Evolutionary conservation across 2,797 vertebrate genomes (phyloP).

Genomic region (Pempheris klunzingeri): DNA sequence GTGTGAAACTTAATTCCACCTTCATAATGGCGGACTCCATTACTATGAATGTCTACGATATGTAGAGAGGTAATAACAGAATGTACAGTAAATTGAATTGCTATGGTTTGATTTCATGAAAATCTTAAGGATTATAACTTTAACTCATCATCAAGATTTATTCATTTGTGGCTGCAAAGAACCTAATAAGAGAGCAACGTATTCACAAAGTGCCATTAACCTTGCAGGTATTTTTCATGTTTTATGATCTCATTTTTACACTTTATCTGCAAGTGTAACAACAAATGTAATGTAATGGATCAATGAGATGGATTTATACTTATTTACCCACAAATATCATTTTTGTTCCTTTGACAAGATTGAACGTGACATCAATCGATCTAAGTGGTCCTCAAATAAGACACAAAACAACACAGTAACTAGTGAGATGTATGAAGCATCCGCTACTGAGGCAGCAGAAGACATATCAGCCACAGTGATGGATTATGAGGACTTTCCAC

Average conservation of each 20-base stretch:
- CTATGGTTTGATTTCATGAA: background rate
- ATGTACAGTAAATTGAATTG: background rate
- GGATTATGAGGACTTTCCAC: conserved; percentile 85
- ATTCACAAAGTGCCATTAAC: conserved; percentile 15
- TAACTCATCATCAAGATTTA: background rate
- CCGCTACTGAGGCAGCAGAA: conserved; percentile 63
- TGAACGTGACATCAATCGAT: conserved; percentile 86
- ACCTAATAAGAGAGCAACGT: conserved; percentile 5
- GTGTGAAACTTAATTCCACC: too few species aligned
- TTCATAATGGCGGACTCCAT: too few species aligned
- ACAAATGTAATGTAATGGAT: background rate
- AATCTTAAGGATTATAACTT: conserved; percentile 12
- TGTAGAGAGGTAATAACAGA: background rate
- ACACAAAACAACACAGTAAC: conserved; percentile 78
- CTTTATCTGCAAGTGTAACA: conserved; percentile 6
- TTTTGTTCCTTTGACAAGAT: conserved; percentile 89
- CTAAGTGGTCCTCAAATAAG: conserved; percentile 84
- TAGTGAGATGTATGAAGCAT: conserved; percentile 75
- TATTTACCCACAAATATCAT: conserved; percentile 61
- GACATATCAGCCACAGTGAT: conserved; percentile 57
- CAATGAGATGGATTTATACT: conserved; percentile 16
- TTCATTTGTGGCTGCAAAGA: conserved; percentile 11
- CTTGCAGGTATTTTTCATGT: conserved; percentile 3
- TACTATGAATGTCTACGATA: too few species aligned
- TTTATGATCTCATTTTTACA: conserved; percentile 5